Evolutionary conservation across 2,797 vertebrate species (phyloP).

Genomic region (Hephaestus fuliginosus): DNA sequence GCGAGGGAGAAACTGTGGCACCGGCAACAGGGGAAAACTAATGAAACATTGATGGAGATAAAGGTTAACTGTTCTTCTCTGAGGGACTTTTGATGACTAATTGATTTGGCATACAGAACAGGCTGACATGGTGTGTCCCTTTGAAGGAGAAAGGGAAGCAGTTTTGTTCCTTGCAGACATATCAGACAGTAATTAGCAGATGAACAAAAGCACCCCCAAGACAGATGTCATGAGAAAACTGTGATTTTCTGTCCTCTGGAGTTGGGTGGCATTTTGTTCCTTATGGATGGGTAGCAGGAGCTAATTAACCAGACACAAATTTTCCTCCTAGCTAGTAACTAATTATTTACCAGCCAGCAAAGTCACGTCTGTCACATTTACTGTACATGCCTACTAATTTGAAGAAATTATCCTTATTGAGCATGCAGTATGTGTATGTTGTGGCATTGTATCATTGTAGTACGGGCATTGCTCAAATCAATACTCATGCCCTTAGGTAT

Average conservation of each 20-base stretch:
- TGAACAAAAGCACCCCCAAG: slow-evolving; percentile 58
- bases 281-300: slow-evolving; percentile 30
- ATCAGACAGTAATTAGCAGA: slow-evolving; percentile 66
- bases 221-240: slow-evolving; percentile 53
- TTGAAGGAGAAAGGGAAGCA: slow-evolving; percentile 57
- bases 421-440: not conserved
- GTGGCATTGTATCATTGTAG: not conserved
- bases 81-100: slow-evolving; percentile 78
- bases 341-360: slow-evolving; percentile 29
- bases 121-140: slow-evolving; percentile 53
- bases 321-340: slow-evolving; percentile 25
- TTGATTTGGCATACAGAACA: slow-evolving; percentile 73
- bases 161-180: slow-evolving; percentile 59
- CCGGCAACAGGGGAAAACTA: slow-evolving; percentile 34
- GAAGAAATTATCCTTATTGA: slow-evolving; percentile 13
- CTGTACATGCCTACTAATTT: slow-evolving; percentile 29
- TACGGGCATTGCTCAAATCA: slow-evolving; percentile 9
- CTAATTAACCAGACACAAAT: slow-evolving; percentile 53
- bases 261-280: slow-evolving; percentile 43
- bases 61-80: slow-evolving; percentile 81
- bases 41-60: slow-evolving; percentile 84
- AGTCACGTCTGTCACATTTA: slow-evolving; percentile 37
- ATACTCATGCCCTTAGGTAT: not conserved
- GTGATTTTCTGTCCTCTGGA: slow-evolving; percentile 43
- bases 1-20: not conserved